Conservation (phyloP, 2,797 vertebrate genomes). For the Anolis apletophallus region DNA sequence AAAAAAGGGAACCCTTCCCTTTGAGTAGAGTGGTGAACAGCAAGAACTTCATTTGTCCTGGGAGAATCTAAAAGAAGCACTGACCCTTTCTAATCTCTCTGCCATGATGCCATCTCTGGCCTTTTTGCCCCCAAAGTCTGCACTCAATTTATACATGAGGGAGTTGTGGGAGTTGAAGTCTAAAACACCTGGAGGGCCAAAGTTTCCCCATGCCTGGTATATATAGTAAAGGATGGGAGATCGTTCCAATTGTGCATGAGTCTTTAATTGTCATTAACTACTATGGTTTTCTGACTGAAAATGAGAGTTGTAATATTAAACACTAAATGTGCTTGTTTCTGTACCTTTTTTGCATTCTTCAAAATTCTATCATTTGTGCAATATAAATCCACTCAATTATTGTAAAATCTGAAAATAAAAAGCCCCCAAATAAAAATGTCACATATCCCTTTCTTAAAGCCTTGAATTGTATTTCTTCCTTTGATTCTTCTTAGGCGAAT, state of each 20-base stretch:
- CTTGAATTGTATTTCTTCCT: not conserved
- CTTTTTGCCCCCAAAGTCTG: too few relatives aligned
- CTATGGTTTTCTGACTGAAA: not conserved
- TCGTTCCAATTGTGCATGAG: not conserved
- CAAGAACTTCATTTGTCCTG: too few relatives aligned
- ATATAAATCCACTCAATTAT: not conserved
- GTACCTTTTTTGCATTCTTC: not conserved
- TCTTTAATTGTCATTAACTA: not conserved
- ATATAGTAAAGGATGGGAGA: not conserved
- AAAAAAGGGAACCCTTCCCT: too few relatives aligned
- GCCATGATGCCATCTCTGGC: too few relatives aligned
- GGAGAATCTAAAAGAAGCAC: too few relatives aligned
- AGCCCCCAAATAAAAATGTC: not conserved
- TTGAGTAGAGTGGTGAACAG: too few relatives aligned
- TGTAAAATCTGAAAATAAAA: not conserved
- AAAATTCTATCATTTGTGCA: not conserved
- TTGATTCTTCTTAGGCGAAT: slow-evolving; percentile 87
- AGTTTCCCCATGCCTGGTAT: too few relatives aligned
- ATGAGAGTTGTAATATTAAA: not conserved
- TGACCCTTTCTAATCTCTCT: too few relatives aligned
- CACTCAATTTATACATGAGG: too few relatives aligned
- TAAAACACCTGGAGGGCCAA: too few relatives aligned
- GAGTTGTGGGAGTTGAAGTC: too few relatives aligned
- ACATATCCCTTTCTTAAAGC: not conserved
- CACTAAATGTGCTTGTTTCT: not conserved